Base-by-base conservation (phyloP, 1,140 invertebrate genomes). In the Medauroidea extradentata region DNA sequence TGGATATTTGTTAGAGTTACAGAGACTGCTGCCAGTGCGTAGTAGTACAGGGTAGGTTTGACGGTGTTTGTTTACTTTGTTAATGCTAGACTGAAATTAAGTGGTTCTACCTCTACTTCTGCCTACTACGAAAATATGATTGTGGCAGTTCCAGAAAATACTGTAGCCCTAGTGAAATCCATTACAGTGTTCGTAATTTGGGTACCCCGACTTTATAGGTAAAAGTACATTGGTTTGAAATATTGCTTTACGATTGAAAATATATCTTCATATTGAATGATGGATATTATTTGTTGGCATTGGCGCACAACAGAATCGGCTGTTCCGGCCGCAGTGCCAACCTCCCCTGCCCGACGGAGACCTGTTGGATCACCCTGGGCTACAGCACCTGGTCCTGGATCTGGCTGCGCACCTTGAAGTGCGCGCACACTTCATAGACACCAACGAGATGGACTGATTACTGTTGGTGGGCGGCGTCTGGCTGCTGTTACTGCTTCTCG, bases 291-390 rank as follows among this genome's bases (percentile, higher is more conserved):
- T 53, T 38, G 18, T 53, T 53, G n/a, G 18, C 43, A 5, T 41
- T 41, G 4, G 11, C 27, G 61, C 54, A 19, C 89, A 88, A 71
- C 79, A 91, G 68, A 85, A 90, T 29, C 83, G 90, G 0, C 88
- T 90, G 64, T 91, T 89, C 75, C 84, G 90, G 68, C 92, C 94
- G 0, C 82, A 89, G 11, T 89, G 88, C 64, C 88, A 93, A 68
- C 94, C 94, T 16, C 82, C 88, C 2, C 73, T 96, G 59, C 93
- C 94, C 11, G 92, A 94, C 60, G 83, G 85, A 39, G 94, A 96
- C 59, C 81, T 98, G n/a, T 80, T 96, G 44, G 91, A 94, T 63
- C 89, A 96, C 71, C 87, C 91, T 8, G 81, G 83, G 16, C 79
- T 98, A 2, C 85, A 89, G 56, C 86, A 90, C 67, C 81, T 91